phyloP scores from a whole-genome alignment of 92 coral and sea anemone species.

The Siderastrea radians region DNA sequence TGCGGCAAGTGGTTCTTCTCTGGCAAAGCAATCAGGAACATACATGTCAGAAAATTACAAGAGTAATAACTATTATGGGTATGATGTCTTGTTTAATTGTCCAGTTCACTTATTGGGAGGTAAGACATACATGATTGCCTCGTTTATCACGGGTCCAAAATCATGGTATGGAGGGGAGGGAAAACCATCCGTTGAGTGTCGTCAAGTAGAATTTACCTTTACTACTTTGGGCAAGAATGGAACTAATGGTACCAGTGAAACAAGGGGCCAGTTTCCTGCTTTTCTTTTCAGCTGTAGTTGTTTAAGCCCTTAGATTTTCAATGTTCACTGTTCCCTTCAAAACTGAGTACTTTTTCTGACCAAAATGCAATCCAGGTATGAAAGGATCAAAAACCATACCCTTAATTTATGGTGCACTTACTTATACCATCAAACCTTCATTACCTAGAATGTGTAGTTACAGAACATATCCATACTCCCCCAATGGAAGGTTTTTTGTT shows the following conservation, averaged over 20 bases:
- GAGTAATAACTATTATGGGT: not conserved
- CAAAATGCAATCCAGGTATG: no score
- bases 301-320: not conserved
- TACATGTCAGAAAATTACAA: not conserved
- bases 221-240: fast-evolving
- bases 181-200: not conserved
- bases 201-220: not conserved
- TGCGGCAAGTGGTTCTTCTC: not conserved
- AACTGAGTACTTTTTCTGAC: no score
- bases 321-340: not conserved
- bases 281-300: not conserved
- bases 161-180: conserved; percentile 10
- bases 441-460: no score
- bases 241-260: not conserved
- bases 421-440: no score
- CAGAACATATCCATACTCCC: no score
- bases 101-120: not conserved
- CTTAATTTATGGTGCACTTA: no score
- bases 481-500: no score
- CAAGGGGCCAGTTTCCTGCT: conserved; percentile 4
- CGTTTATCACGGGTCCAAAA: not conserved
- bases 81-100: not conserved
- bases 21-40: not conserved
- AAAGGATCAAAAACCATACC: no score
- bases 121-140: not conserved